Evolutionary conservation across 2,888 invertebrate species (phyloP).

Genomic region (Drosophila yooni): DNA sequence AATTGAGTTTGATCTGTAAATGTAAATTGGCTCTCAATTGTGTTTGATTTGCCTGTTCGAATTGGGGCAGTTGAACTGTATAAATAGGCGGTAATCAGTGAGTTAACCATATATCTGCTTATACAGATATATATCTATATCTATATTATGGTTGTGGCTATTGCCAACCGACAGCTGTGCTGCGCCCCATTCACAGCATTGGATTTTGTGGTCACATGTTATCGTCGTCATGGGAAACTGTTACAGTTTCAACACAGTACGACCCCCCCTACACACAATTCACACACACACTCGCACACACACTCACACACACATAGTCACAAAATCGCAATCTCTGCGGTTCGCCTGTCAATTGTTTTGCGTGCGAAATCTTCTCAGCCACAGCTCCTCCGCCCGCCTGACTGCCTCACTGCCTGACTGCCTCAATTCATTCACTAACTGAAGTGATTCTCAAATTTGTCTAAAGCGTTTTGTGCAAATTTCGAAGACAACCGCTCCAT

Average conservation of each 20-base stretch:
- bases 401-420: not conserved
- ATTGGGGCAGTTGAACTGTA: slow-evolving; percentile 10
- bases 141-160: slow-evolving; percentile 20
- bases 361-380: slow-evolving; percentile 69
- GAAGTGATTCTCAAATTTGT: slow-evolving; percentile 76
- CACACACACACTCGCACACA: slow-evolving; percentile 7
- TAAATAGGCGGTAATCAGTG: slow-evolving; percentile 3
- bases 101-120: slow-evolving; percentile 4
- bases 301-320: slow-evolving; percentile 4
- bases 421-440: slow-evolving; percentile 24
- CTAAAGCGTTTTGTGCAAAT: slow-evolving; percentile 78
- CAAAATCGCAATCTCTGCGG: slow-evolving; percentile 61
- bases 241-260: slow-evolving; percentile 68
- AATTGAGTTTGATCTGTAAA: not conserved
- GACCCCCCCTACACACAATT: not conserved
- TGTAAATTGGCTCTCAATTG: not conserved
- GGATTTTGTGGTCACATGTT: slow-evolving; percentile 65
- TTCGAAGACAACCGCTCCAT: slow-evolving; percentile 27
- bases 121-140: too few species aligned
- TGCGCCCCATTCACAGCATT: slow-evolving; percentile 58
- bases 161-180: slow-evolving; percentile 38
- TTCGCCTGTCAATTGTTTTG: slow-evolving; percentile 78
- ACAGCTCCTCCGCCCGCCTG: too few species aligned
- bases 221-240: slow-evolving; percentile 75
- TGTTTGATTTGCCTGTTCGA: not conserved